Evolutionary conservation across 2,888 invertebrate species (phyloP), one percentile per base, ranked within the genome.

Genomic region (Atethmia centrago): DNA sequence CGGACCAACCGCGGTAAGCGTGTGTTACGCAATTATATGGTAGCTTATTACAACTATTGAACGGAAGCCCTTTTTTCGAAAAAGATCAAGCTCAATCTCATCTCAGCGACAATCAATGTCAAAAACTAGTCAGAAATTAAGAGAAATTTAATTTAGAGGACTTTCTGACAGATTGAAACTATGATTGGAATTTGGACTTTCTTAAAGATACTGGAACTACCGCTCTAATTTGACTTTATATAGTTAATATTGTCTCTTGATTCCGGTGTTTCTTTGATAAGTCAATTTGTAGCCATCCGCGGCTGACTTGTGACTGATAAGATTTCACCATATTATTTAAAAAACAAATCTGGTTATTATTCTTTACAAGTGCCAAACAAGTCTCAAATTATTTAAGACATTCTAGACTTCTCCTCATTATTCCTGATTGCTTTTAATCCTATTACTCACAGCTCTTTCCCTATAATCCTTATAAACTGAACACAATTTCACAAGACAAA

Each of bases 401-500:
- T 31, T 31, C 31, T 36, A 36, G 42, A 42, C 42, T 42, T 42
- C 1, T 42, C 21, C 8, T 49, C 49, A 21, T 21, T 3, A 21
- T 21, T 21, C 2, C 16, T 47, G 8, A 47, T 21, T 47, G 2
- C 47, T 47, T 21, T 47, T 47, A 47, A 9, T 21, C 4, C 12
- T 51, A 53, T 25, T 53, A 25, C 7, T 12, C 12, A 12, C 5
- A 25, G 51, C n/a, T 12, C 14, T 51, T 53, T 3, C 19, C 16
- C 12, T 61, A 14, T 21, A 2, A 19, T 5, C 14, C 7, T 8
- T 62, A 47, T 19, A 21, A 25, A 28, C 56, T 25, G 9, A 5
- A 36, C 7, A 10, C n/a, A n/a, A n/a, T 36, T 47, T 25, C 36
- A 47, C 19, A 61, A 66, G 28, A 47, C 61, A 55, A 71, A 71